phyloP scores from a whole-genome alignment of 2,797 vertebrate genomes.

The Tachyglossus aculeatus region DNA sequence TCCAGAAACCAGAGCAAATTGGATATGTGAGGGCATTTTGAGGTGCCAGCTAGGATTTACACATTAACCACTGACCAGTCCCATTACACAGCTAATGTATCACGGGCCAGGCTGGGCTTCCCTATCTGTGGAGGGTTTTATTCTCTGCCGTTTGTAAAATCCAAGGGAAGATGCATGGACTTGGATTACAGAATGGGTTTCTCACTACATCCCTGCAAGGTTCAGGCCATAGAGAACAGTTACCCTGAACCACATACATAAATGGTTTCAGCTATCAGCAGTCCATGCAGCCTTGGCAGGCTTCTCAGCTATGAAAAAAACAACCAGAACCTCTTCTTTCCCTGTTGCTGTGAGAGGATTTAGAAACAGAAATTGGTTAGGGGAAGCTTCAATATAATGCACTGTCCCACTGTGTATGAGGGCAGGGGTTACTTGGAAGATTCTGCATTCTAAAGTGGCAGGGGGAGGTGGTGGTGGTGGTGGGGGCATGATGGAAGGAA shows the following conservation, averaged over 20 bases:
- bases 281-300: constrained; percentile 4
- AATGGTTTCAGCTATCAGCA: constrained; percentile 25
- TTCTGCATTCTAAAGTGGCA: too few relatives aligned
- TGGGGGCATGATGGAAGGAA: too few relatives aligned
- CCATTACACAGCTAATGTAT: not conserved
- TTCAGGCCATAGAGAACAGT: constrained; percentile 33
- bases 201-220: constrained; percentile 27
- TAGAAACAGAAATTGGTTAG: too few relatives aligned
- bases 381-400: too few relatives aligned
- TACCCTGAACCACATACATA: constrained; percentile 35
- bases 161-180: constrained; percentile 14
- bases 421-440: too few relatives aligned
- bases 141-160: constrained; percentile 12
- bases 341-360: constrained; percentile 11
- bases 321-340: too few relatives aligned
- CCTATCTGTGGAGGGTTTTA: not conserved
- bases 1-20: constrained; percentile 35
- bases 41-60: not conserved
- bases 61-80: constrained; percentile 4
- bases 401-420: too few relatives aligned
- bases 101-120: not conserved
- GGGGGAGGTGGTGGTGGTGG: too few relatives aligned
- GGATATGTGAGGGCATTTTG: not conserved
- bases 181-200: constrained; percentile 37
- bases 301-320: constrained; percentile 14